Conservation (phyloP, 2,113 vertebrate genomes). For the Indicator maculatus region DNA sequence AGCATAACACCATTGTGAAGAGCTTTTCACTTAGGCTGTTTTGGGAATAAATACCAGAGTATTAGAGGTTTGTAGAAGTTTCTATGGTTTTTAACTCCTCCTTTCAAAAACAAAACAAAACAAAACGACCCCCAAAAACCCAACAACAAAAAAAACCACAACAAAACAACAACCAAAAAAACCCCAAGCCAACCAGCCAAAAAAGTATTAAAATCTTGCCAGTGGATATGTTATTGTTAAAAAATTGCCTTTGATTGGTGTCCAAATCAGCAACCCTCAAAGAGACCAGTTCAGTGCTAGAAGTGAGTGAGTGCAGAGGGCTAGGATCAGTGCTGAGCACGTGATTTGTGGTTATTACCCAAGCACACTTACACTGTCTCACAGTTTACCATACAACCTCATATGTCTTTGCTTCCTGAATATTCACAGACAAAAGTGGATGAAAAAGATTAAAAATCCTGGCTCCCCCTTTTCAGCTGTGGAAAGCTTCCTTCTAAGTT, state of each 20-base stretch:
- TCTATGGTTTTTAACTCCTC: not conserved
- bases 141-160: too few species aligned
- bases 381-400: not conserved
- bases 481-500: not conserved
- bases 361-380: not conserved
- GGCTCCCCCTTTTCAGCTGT: not conserved
- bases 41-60: not conserved
- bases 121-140: too few species aligned
- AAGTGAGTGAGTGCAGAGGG: not conserved
- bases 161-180: not conserved
- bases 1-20: not conserved
- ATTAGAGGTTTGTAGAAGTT: not conserved
- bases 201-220: not conserved
- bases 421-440: not conserved
- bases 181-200: too few species aligned
- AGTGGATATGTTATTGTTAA: not conserved
- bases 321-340: not conserved
- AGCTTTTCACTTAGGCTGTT: not conserved
- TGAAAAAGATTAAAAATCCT: not conserved
- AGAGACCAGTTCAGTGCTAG: not conserved
- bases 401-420: not conserved
- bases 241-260: not conserved
- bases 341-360: slow-evolving; percentile 16
- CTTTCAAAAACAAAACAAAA: not conserved
- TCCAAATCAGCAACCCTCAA: not conserved